phyloP scores from a whole-genome alignment of 1,140 invertebrate genomes.

The Neotoxoptera formosana region DNA sequence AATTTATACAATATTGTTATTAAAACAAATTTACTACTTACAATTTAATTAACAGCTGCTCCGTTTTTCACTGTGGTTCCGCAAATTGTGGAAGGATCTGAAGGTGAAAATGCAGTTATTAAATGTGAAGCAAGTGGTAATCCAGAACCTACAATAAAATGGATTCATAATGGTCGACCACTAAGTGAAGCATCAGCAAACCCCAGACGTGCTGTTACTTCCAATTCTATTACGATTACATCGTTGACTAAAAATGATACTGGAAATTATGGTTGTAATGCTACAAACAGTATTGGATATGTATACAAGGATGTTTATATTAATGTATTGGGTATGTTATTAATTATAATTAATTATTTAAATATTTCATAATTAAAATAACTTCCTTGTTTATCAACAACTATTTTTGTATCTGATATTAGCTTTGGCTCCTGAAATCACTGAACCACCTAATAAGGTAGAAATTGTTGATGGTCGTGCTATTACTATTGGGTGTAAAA shows the following conservation, averaged over 20 bases:
- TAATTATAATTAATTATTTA: neutral
- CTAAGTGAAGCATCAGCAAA: conserved; percentile 80
- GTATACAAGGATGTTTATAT: conserved; percentile 98
- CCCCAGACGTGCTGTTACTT: conserved; percentile 71
- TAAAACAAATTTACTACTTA: neutral
- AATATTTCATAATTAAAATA: neutral
- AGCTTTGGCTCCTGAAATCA: conserved; percentile 91
- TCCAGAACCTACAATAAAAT: conserved; percentile 89
- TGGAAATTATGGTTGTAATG: conserved; percentile 98
- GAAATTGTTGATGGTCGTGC: conserved; percentile 84
- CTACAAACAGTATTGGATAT: conserved; percentile 96
- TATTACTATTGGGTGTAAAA: conserved; percentile 85
- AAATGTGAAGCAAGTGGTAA: conserved; percentile 86
- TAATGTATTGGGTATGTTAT: conserved; percentile 83
- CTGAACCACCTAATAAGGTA: conserved; percentile 79
- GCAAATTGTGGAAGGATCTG: conserved; percentile 85
- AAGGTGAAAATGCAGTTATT: conserved; percentile 89
- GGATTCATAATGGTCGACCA: conserved; percentile 96
- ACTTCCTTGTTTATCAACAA: neutral
- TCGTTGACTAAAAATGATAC: conserved; percentile 89
- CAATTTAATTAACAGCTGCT: conserved; percentile 68
- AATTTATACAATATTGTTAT: neutral
- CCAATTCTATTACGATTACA: conserved; percentile 82
- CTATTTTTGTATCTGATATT: conserved; percentile 35
- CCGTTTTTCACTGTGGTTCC: conserved; percentile 95